Evolutionary conservation across 2,797 vertebrate genomes (phyloP).

Genomic region (Hippoglossus hippoglossus): DNA sequence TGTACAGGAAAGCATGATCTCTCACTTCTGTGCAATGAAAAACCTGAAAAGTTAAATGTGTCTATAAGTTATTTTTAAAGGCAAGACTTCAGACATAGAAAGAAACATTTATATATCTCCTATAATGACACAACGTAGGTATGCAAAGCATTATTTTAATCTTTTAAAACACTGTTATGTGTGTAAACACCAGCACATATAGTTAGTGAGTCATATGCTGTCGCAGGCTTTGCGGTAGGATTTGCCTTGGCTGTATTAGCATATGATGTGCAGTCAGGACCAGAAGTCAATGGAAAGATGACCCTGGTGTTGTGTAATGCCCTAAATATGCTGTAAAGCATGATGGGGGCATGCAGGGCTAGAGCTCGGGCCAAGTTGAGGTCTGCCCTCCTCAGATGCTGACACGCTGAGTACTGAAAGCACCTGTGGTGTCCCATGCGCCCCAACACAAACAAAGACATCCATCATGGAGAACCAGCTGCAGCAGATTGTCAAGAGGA

Average conservation of each 20-base stretch:
- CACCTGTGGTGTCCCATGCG: slow-evolving; percentile 17
- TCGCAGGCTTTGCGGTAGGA: slow-evolving; percentile 34
- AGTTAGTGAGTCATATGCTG: slow-evolving; percentile 42
- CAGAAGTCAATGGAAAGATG: slow-evolving; percentile 63
- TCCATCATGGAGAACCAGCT: slow-evolving; percentile 68
- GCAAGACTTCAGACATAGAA: not conserved
- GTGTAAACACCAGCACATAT: slow-evolving; percentile 32
- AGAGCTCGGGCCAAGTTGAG: slow-evolving; percentile 17
- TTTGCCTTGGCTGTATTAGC: slow-evolving; percentile 42
- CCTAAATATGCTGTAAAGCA: slow-evolving; percentile 64
- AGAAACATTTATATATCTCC: not conserved
- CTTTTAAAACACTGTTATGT: slow-evolving; percentile 17
- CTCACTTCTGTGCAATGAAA: no score
- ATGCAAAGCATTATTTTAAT: slow-evolving; percentile 34
- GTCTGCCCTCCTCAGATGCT: not conserved
- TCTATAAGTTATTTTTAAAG: no score
- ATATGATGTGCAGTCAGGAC: slow-evolving; percentile 25
- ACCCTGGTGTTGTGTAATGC: slow-evolving; percentile 59
- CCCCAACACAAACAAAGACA: slow-evolving; percentile 29
- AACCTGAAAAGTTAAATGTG: no score
- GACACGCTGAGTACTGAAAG: slow-evolving; percentile 12
- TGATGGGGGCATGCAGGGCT: slow-evolving; percentile 9
- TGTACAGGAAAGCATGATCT: no score
- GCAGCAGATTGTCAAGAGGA: slow-evolving; percentile 48
- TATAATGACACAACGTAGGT: slow-evolving; percentile 14